Percentiles rank a stretch among this genome's conserved stretches.
Evolutionary conservation across 2,888 invertebrate genomes (phyloP).

Genomic region (Ptychoptera contaminata): DNA sequence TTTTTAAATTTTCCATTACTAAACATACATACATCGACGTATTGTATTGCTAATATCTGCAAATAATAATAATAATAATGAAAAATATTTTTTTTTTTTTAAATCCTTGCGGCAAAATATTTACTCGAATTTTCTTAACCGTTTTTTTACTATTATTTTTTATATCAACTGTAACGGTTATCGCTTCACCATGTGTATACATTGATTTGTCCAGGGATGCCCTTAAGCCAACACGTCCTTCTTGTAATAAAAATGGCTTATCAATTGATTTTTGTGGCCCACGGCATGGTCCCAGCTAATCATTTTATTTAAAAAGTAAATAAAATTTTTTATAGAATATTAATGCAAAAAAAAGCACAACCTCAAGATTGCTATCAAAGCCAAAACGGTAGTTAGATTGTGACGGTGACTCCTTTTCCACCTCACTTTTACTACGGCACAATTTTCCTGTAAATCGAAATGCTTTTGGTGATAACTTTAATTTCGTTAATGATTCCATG

Average conservation of each 20-base stretch:
- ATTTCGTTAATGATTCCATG: constrained; percentile 26
- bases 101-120: constrained; percentile 10
- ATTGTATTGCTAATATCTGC: constrained; percentile 1
- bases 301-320: constrained; percentile 5
- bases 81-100: too few species aligned
- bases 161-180: constrained; percentile 56
- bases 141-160: constrained; percentile 73
- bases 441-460: constrained; percentile 29
- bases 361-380: too few species aligned
- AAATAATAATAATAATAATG: not conserved
- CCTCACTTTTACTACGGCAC: constrained; percentile 29
- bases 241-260: constrained; percentile 73
- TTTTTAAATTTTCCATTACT: constrained; percentile 84
- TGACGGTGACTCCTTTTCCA: constrained; percentile 20
- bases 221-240: constrained; percentile 63
- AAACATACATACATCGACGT: constrained; percentile 79
- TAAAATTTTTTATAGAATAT: not conserved
- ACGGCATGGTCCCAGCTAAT: constrained; percentile 27
- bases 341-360: not conserved
- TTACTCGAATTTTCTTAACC: constrained; percentile 67
- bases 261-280: constrained; percentile 57
- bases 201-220: constrained; percentile 67
- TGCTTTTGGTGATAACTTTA: constrained; percentile 27
- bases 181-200: constrained; percentile 69
- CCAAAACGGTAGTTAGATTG: too few species aligned